Evolutionary conservation across 2,888 invertebrate species (phyloP), one percentile per base, ranked within the genome.

Genomic region (Laothoe populi): DNA sequence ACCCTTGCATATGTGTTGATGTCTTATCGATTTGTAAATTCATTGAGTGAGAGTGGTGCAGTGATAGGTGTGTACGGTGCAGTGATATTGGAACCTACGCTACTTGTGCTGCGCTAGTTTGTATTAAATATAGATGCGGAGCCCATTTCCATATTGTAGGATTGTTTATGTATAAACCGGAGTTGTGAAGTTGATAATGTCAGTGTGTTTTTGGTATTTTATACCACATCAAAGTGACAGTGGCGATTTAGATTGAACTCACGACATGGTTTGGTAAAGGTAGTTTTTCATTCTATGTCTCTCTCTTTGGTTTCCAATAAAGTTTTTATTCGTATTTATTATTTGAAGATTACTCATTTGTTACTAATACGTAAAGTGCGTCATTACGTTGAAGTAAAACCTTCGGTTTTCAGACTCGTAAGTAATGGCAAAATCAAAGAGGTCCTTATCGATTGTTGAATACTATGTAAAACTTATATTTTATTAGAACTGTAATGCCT

Each of bases 41-140:
- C 59, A 58, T 58, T 48, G 26, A 68, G 58, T 66, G 63, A 73
- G 60, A 49, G 31, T 7, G 49, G 7, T n/a, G 48, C 1, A 31
- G 31, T 8, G 10, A 35, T 53, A 10, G 4, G 31, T 53, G 53
- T 35, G 31, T 19, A 35, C 35, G 4, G 35, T 3, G 19, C 19
- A 5, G 53, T 8, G 44, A 44, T 19, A 31, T 10, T n/a, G n/a
- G n/a, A n/a, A 5, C 19, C 16, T 35, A 19, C 19, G 19, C 3
- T 42, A 16, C 5, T 19, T 53, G 19, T 35, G 19, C 11, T 53
- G 53, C 19, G 10, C 19, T 35, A 11, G 19, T 44, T 19, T 1
- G 19, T 19, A 44, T 8, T n/a, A 10, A 16, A 38, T 38, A 38
- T 0, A 16, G 19, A 2, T 19, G 19, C 2, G 7, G 4, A 16